Conservation (phyloP, 2,888 invertebrate genomes). For the Cerastis leucographa region DNA sequence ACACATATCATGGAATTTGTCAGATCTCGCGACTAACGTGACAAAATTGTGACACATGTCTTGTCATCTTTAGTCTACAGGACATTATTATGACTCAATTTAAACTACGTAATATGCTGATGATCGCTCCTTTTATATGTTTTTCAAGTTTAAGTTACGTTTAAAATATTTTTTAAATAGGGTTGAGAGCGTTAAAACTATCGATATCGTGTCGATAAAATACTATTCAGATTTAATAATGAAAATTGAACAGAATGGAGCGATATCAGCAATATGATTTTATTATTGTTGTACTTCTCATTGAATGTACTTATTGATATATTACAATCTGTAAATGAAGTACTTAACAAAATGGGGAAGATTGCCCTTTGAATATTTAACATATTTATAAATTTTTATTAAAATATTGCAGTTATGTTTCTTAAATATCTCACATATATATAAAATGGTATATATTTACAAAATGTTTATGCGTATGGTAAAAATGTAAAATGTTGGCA, state of each 20-base stretch:
- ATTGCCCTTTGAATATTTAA: constrained; percentile 37
- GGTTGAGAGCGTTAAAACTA: constrained; percentile 15
- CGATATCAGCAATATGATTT: constrained; percentile 20
- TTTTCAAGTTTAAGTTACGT: background rate
- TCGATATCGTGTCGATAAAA: constrained; percentile 2
- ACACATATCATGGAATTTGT: constrained; percentile 27
- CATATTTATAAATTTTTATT: constrained; percentile 36
- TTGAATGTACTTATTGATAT: constrained; percentile 19
- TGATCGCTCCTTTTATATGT: background rate
- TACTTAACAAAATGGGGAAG: constrained; percentile 32
- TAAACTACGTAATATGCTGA: constrained; percentile 16
- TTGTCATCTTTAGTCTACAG: constrained; percentile 36
- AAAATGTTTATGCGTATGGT: constrained; percentile 33
- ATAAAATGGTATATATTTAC: constrained; percentile 50
- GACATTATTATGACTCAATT: constrained; percentile 27
- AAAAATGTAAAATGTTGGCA: constrained; percentile 52
- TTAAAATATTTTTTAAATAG: constrained; percentile 20
- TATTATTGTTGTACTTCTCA: constrained; percentile 34
- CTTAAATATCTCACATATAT: constrained; percentile 34
- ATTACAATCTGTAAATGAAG: constrained; percentile 32
- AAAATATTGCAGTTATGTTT: constrained; percentile 29
- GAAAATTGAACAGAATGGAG: background rate
- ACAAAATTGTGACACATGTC: constrained; percentile 44
- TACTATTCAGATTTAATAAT: constrained; percentile 10
- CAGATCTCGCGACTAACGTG: constrained; percentile 9